Base-by-base conservation (phyloP, 2,797 vertebrate genomes). In the Gobionotothen gibberifrons region DNA sequence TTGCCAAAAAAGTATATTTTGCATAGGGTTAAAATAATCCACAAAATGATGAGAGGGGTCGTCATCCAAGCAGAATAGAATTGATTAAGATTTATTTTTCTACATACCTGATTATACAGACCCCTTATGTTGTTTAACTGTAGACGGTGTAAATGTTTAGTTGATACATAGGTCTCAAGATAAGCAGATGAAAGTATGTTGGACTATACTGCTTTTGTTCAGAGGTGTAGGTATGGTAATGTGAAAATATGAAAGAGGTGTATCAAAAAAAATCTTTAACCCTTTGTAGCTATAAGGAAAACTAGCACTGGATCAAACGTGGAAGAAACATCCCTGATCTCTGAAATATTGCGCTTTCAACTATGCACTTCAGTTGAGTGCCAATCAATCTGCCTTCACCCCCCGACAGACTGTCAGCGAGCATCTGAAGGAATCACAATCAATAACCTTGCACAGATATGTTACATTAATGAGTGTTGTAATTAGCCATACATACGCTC, bases 351-450 rank as follows among this genome's bases (percentile, higher is more conserved):
- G 44, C 42, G 58, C 36, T 69, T 59, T 65, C 58, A 73, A 40
- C 43, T 52, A 32, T 14, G 22, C 62, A n/a, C 61, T 58, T 62
- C 79, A 48, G 59, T 60, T 51, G 39, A 81, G 54, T 62, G 62
- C 61, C 71, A 72, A 55, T 78, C 68, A 74, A 22, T 46, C 58
- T 46, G 22, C 4, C 15, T 36, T 49, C 49, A 22, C 57, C 8
- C 16, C 29, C 16, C 10, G 14, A 57, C 22, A 69, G n/a, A 17
- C 56, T 67, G 51, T 68, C 64, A 62, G 32, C 17, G 36, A 32
- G 51, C 52, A 48, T 55, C 29, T 61, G 9, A 42, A 32, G 36
- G 32, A 36, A 72, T 56, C 26, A 62, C 44, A 46, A 46, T 72
- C 56, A 56, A 56, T 67, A 39, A 49, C 10, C 2, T 0, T 36